Evolutionary conservation across 2,797 vertebrate genomes (phyloP), one percentile per base, ranked within the genome.

Genomic region (Lepidocolaptes lacrymiger): DNA sequence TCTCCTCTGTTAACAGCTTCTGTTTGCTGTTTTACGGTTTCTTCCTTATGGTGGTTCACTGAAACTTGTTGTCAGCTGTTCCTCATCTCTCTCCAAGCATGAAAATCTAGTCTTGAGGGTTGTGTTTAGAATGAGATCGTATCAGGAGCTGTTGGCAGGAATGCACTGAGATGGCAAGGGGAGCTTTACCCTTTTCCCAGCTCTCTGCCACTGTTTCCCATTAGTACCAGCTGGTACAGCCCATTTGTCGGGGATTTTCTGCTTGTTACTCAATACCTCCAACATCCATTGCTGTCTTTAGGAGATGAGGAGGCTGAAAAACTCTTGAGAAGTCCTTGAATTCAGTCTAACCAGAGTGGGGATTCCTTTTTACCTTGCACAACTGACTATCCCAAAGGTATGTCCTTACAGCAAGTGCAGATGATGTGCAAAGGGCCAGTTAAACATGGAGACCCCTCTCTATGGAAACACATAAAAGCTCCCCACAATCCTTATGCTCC

Each of bases 21-120:
- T 61, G 32, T 64, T 89, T 84, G 78, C 30, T 89, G 32, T 48
- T 85, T 63, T 78, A 44, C 36, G 56, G 26, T 77, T 94, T 68
- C 93, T 87, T 87, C 74, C 22, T 67, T 85, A 27, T 14, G 68
- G 32, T 78, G 76, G 81, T 41, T 94, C 66, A 37, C n/a, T 49
- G 66, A 88, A 66, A 51, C 62, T 78, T 69, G 7, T 48, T 78
- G 43, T 88, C 81, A 94, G 83, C 55, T 79, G 48, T 79, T 93
- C 89, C 67, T 85, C 63, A 37, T 91, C 44, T 89, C 72, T 94
- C 61, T 78, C 43, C 62, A 89, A 81, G 82, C 68, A 84, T 62
- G 76, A 96, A 92, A 95, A 91, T 90, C 36, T 63, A 59, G 24
- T 91, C 51, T 89, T 86, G 69, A 73, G 55, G 62, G 83, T 51